phyloP scores from a whole-genome alignment of 92 coral and sea anemone genomes.

The Paragorgia papillata region DNA sequence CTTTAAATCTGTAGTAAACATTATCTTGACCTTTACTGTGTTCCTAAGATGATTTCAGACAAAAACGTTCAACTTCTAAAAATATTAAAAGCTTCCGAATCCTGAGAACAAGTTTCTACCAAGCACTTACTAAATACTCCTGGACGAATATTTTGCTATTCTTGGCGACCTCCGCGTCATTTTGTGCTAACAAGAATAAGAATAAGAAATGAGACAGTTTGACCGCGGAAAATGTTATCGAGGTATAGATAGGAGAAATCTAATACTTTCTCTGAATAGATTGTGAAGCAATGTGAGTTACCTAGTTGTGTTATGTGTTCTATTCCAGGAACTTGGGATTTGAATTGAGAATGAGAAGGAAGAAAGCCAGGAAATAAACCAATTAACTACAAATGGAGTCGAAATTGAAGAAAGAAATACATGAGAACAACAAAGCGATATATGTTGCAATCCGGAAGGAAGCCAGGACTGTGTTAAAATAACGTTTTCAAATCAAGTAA shows the following conservation, averaged over 20 bases:
- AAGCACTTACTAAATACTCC: constrained; percentile 22
- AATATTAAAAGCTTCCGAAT: not conserved
- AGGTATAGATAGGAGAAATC: too few relatives aligned
- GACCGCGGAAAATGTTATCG: too few relatives aligned
- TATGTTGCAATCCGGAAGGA: too few relatives aligned
- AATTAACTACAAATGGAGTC: constrained; percentile 58
- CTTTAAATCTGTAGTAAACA: constrained; percentile 13
- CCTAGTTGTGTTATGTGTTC: constrained; percentile 72
- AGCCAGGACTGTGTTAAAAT: too few relatives aligned
- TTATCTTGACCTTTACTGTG: constrained; percentile 38
- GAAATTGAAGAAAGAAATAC: not conserved
- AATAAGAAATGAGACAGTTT: not conserved
- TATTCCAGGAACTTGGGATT: constrained; percentile 77
- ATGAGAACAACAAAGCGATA: too few relatives aligned
- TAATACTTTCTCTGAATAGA: too few relatives aligned
- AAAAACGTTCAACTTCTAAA: not conserved
- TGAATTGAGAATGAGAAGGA: constrained; percentile 74
- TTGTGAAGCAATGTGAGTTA: constrained; percentile 48
- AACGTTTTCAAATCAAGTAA: too few relatives aligned
- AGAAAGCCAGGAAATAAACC: constrained; percentile 77
- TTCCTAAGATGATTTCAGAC: constrained; percentile 1
- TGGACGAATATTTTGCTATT: not conserved
- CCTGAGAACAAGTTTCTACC: not conserved
- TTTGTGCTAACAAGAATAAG: not conserved
- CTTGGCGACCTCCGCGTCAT: constrained; percentile 10